These are phyloP conservation scores for Ptilodon capucinus DNA, from an alignment of 2,888 invertebrate species.

Conservation along the genomic window DNA sequence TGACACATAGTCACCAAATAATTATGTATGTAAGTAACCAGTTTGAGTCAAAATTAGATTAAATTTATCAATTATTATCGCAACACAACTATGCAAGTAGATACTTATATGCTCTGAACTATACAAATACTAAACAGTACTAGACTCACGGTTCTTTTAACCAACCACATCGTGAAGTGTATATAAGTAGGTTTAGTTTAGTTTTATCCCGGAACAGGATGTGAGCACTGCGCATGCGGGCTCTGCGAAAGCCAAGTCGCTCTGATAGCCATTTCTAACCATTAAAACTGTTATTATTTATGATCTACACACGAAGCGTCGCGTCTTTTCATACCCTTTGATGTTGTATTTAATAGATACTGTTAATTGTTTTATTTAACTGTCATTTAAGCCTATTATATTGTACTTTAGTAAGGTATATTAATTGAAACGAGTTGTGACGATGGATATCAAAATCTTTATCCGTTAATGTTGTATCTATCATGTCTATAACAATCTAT, in stretches of 20 bases:
- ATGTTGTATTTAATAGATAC: conserved; percentile 16
- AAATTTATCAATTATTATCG: neutral
- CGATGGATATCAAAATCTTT: no score
- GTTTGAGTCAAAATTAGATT: neutral
- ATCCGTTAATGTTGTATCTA: no score
- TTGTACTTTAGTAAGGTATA: neutral
- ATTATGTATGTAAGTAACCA: no score
- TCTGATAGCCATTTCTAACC: conserved; percentile 27
- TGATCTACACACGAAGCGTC: conserved; percentile 19
- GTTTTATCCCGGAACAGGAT: conserved; percentile 32
- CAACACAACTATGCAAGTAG: neutral
- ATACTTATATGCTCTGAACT: no score
- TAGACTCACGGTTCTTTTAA: no score
- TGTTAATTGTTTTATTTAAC: conserved; percentile 20
- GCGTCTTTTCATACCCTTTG: conserved; percentile 31
- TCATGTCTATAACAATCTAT: no score
- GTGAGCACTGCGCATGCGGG: conserved; percentile 30
- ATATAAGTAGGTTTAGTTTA: neutral
- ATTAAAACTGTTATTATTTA: conserved; percentile 31
- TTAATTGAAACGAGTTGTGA: neutral
- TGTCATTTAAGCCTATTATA: conserved; percentile 12
- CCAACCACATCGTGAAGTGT: neutral
- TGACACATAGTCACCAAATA: no score
- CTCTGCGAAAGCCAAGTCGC: conserved; percentile 5
- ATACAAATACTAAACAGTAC: no score